Base-by-base conservation (phyloP, 2,113 vertebrate genomes). In the Leucoraja erinaceus region DNA sequence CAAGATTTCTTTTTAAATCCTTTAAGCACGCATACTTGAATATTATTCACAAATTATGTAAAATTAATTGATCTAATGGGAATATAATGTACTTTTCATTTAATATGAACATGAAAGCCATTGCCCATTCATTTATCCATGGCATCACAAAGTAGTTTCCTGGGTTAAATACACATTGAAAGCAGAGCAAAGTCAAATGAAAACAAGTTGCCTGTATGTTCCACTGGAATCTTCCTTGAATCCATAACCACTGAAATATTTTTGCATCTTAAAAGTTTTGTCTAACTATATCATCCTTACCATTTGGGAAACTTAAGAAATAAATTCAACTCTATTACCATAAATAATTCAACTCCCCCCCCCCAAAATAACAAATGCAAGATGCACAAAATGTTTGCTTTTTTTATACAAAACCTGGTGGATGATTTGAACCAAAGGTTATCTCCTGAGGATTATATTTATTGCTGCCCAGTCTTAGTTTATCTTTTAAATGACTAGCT, bases 401-500 rank as follows among this genome's bases (percentile, higher is more conserved):
- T 91, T 33, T 54, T 91, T 74, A 54, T 72, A 70, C 68, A 72
- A 54, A 22, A 31, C 31, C 88, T 31, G 3, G 31, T 70, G 20
- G 66, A 74, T 91, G 68, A 91, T 74, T 33, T 72, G 90, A 91
- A 54, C 66, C 20, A n/a, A 90, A 90, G 70, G 61, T 22, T 47
- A 90, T 90, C 88, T 38, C 88, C 31, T 54, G 90, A 20, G 22
- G 38, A 10, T 72, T 47, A 91, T 72, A 91, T 28, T 91, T 54
- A 91, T 14, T 66, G 31, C 38, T 74, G 20, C 68, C 90, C 68
- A 72, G 68, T 54, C 70, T 74, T 47, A 91, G 33, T 91, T 91
- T 28, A 74, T 74, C 66, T 72, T 91, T 72, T 91, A 91, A 91
- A 91, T 91, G 38, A 91, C 90, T 22, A 91, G 63, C 20, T 68